These are phyloP conservation scores for Bemisia tabaci DNA, from an alignment of 1,140 invertebrate genomes.

Conservation along the genomic window DNA sequence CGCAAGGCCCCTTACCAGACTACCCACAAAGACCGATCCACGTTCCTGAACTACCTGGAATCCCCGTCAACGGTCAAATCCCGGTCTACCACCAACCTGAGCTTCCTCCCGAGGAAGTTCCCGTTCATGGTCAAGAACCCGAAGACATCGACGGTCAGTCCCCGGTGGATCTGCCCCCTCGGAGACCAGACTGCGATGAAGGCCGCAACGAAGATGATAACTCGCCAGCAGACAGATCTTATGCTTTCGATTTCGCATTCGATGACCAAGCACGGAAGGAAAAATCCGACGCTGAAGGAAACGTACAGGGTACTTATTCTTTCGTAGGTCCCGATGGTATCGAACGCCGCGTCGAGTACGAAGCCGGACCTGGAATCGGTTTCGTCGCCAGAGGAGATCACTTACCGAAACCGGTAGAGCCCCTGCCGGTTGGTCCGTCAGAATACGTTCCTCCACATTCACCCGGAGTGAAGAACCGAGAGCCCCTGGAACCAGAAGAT, in stretches of 20 bases:
- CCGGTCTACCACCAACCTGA: neutral
- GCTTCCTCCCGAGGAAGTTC: neutral
- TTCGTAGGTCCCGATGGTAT: constrained; percentile 71
- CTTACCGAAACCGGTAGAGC: constrained; percentile 26
- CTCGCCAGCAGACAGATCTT: neutral
- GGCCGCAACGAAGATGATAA: neutral
- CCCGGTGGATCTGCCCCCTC: neutral
- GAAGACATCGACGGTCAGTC: neutral
- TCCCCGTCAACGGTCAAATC: neutral
- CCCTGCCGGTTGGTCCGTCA: constrained; percentile 11
- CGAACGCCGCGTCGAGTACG: constrained; percentile 56
- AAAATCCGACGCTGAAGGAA: constrained; percentile 33
- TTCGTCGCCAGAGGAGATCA: constrained; percentile 50
- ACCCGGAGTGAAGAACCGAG: neutral
- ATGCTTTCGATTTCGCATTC: neutral
- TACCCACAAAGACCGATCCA: neutral
- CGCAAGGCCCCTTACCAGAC: neutral
- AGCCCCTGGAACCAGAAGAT: neutral
- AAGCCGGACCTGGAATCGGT: constrained; percentile 61
- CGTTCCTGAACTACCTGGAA: neutral
- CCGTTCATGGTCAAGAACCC: no score
- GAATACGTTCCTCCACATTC: neutral
- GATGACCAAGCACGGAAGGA: neutral
- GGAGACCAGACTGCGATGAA: neutral
- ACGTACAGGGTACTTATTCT: constrained; percentile 44